Percentiles rank a stretch among this genome's conserved stretches.
phyloP scores from a whole-genome alignment of 2,888 invertebrate species.

The Cyaniris semiargus region DNA sequence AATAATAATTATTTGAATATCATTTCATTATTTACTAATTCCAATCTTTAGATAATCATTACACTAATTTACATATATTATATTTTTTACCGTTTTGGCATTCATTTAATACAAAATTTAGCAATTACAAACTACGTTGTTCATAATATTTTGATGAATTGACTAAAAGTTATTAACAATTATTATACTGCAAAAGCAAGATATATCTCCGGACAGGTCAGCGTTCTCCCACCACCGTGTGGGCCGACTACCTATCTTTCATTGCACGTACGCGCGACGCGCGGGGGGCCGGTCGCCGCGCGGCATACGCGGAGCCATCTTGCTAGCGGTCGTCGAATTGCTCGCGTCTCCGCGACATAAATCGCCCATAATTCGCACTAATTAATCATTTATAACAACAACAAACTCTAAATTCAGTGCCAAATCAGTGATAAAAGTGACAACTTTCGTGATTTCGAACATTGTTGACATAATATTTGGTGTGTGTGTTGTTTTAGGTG shows the following conservation, averaged over 20 bases:
- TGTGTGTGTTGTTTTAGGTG: slow-evolving; percentile 70
- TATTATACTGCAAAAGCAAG: neutral
- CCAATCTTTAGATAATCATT: too few relatives aligned
- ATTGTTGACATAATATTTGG: slow-evolving; percentile 62
- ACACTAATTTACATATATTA: too few relatives aligned
- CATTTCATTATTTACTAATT: too few relatives aligned
- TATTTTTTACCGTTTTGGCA: too few relatives aligned
- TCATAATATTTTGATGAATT: neutral
- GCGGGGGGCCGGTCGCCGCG: slow-evolving; percentile 66
- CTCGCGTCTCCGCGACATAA: slow-evolving; percentile 73
- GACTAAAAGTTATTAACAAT: neutral
- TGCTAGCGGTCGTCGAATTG: slow-evolving; percentile 75
- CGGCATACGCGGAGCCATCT: slow-evolving; percentile 73
- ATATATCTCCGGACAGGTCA: slow-evolving; percentile 54
- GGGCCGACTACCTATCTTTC: slow-evolving; percentile 77
- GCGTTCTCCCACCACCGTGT: slow-evolving; percentile 56
- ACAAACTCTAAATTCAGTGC: slow-evolving; percentile 54
- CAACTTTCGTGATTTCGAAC: slow-evolving; percentile 52
- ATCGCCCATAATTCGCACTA: slow-evolving; percentile 74
- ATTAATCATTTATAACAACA: slow-evolving; percentile 63
- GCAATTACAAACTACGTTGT: too few relatives aligned
- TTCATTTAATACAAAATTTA: too few relatives aligned
- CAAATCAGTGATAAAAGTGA: slow-evolving; percentile 48
- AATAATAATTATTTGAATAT: too few relatives aligned
- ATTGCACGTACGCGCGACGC: slow-evolving; percentile 77